phyloP scores from a whole-genome alignment of 2,888 invertebrate species.

The Blastobasis adustella region DNA sequence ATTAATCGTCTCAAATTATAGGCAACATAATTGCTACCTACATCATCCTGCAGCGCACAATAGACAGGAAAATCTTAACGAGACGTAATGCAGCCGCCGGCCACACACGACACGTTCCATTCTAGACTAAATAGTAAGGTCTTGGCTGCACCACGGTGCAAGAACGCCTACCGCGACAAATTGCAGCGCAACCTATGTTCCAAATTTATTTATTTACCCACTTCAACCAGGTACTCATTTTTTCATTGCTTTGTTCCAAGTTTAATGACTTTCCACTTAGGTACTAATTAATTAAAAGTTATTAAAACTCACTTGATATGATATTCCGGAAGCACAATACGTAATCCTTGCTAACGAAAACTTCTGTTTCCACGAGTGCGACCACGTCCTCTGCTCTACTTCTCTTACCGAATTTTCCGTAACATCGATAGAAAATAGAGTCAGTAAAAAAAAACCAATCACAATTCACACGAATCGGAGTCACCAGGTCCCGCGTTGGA shows the following conservation, averaged over 20 bases:
- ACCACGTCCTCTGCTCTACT: slow-evolving; percentile 47
- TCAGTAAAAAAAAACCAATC: slow-evolving; percentile 47
- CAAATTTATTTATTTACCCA: no score
- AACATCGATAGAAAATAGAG: slow-evolving; percentile 43
- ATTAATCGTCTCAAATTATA: slow-evolving; percentile 15
- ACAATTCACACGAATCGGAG: slow-evolving; percentile 52
- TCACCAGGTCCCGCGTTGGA: slow-evolving; percentile 54
- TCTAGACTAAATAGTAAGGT: slow-evolving; percentile 15
- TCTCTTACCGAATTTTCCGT: slow-evolving; percentile 31
- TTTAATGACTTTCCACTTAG: no score
- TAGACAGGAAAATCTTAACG: slow-evolving; percentile 29
- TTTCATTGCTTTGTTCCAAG: no score
- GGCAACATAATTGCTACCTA: slow-evolving; percentile 20
- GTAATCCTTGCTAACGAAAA: slow-evolving; percentile 60
- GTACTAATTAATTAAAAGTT: neutral
- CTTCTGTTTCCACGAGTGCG: slow-evolving; percentile 55
- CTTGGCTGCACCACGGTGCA: no score
- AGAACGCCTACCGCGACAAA: no score
- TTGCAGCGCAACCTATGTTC: no score
- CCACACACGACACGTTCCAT: slow-evolving; percentile 34
- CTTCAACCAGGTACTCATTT: no score
- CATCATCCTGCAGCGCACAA: slow-evolving; percentile 20
- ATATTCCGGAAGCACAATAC: slow-evolving; percentile 13
- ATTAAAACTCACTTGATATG: slow-evolving; percentile 24
- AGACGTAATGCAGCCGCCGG: slow-evolving; percentile 16